Evolutionary conservation across 2,113 vertebrate species (phyloP).

Genomic region (Caranx melampygus): DNA sequence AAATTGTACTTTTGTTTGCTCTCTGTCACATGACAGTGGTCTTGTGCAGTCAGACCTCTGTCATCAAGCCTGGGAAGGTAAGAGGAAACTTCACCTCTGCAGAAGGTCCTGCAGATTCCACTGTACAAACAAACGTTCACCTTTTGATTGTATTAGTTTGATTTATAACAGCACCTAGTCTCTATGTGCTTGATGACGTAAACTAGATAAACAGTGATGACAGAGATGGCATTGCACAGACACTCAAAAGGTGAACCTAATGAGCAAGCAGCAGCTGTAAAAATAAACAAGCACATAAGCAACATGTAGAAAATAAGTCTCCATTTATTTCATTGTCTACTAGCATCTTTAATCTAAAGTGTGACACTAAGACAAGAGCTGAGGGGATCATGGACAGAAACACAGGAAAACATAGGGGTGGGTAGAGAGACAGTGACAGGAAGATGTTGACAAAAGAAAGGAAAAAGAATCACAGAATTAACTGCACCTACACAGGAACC

Average conservation of each 20-base stretch:
- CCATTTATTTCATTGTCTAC: constrained; percentile 66
- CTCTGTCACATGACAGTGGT: background rate
- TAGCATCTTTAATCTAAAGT: constrained; percentile 31
- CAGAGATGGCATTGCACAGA: background rate
- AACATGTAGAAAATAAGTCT: constrained; percentile 55
- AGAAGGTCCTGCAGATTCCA: no score
- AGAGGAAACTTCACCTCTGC: background rate
- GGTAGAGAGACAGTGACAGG: background rate
- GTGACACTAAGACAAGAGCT: constrained; percentile 51
- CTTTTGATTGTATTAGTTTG: constrained; percentile 11
- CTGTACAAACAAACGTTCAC: background rate
- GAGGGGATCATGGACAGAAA: constrained; percentile 36
- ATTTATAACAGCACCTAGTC: background rate
- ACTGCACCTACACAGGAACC: background rate
- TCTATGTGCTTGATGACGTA: constrained; percentile 10
- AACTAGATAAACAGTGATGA: background rate
- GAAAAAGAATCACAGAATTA: constrained; percentile 13
- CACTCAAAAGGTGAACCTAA: background rate
- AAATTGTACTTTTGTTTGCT: background rate
- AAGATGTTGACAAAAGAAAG: constrained; percentile 2
- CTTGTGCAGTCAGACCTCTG: background rate
- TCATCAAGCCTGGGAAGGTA: background rate
- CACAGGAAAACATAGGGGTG: constrained; percentile 1
- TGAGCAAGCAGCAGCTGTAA: background rate
- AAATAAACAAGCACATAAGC: constrained; percentile 15